Evolutionary conservation across 2,888 invertebrate genomes (phyloP).

Genomic region (Aleiodes leptofemur): DNA sequence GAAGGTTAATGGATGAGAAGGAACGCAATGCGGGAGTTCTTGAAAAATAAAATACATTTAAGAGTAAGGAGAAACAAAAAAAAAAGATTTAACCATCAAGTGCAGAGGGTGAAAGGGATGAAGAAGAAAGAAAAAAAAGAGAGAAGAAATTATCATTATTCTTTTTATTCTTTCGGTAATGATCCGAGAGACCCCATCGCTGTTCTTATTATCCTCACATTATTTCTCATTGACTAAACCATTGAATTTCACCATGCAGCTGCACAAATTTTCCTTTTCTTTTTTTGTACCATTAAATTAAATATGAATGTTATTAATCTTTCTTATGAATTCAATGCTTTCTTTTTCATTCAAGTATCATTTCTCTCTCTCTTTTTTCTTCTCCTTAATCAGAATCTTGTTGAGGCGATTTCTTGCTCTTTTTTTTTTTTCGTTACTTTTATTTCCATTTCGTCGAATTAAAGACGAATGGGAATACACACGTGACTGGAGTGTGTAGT

Average conservation of each 20-base stretch:
- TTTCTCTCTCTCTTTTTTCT: background rate
- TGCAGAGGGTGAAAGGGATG: background rate
- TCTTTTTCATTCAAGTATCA: background rate
- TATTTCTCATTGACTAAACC: background rate
- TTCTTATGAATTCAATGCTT: background rate
- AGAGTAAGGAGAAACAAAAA: background rate
- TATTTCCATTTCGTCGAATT: slow-evolving; percentile 1
- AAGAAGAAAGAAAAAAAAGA: background rate
- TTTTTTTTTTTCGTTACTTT: background rate
- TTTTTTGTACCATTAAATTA: slow-evolving; percentile 3
- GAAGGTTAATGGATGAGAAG: slow-evolving; percentile 12
- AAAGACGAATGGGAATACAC: background rate
- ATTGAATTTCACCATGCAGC: background rate
- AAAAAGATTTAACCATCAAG: background rate
- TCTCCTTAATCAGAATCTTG: background rate
- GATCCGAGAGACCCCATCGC: background rate
- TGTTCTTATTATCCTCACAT: background rate
- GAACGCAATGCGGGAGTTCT: background rate
- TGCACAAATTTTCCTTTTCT: background rate
- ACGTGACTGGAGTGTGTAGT: background rate
- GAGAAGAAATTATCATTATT: background rate
- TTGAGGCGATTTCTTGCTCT: background rate
- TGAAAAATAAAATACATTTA: background rate
- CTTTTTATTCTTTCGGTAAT: background rate
- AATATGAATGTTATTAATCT: slow-evolving; percentile 3